Evolutionary conservation across 1,140 invertebrate species (phyloP), one percentile per base, ranked within the genome.

Genomic region (Drosophila subobscura): DNA sequence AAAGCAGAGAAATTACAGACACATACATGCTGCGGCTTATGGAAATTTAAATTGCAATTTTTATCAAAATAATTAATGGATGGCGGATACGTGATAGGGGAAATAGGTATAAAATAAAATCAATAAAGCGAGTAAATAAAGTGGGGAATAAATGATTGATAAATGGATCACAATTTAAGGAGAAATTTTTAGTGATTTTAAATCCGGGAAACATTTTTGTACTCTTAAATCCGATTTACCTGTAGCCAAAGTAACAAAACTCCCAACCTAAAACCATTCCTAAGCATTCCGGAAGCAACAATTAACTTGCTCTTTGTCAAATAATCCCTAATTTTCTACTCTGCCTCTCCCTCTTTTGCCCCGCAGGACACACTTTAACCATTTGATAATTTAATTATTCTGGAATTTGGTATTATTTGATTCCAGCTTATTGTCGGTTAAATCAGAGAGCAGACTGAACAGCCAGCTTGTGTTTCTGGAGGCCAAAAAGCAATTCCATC

Each of bases 301-400:
- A 37, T 37, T 12, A 37, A 37, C 33, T 37, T 37, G 4, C 8
- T 16, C 23, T 27, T 12, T 44, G 37, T 14, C 40, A 55, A 55
- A 49, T 67, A 10, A 47, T 68, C 50, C 67, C 68, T 56, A 54
- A 55, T 25, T n/a, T 27, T 49, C 42, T 20, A 8, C 12, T 5
- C 42, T 12, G 37, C 5, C 22, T 8, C 0, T 14, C 29, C 10
- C n/a, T 49, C 51, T 25, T n/a, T 45, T 37, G 22, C 25, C 25
- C 47, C 42, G 41, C 42, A 55, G 47, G 66, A 57, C 50, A 37
- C 64, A 37, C 52, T 73, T 64, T 55, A 56, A 51, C 42, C 40
- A 46, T 74, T 74, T 74, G 59, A 74, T 74, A 74, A 74, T 74
- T 74, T 56, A 74, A 74, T 74, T 53, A 73, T 64, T 41, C 40